Base-by-base conservation (phyloP, 2,113 vertebrate genomes). In the Calcarius ornatus region DNA sequence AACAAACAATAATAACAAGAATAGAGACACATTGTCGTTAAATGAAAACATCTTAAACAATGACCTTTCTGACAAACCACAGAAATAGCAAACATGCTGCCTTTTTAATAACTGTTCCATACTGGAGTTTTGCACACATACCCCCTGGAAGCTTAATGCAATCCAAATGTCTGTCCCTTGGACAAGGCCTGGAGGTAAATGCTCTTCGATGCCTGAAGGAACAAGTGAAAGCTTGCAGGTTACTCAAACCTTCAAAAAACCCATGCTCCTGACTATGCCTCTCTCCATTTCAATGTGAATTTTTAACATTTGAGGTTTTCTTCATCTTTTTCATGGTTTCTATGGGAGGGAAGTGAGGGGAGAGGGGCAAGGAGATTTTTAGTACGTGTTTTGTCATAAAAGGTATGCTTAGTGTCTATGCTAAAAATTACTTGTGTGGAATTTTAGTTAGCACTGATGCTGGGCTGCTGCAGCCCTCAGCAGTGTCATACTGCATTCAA, bases 51-150 rank as follows among this genome's bases (percentile, higher is more conserved):
- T 91, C 61, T 95, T 88, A 81, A 95, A 69, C 70, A 88, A 43
- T 86, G 92, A 88, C 92, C 72, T 93, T 94, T 96, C 93, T 93
- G 85, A 78, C 64, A 94, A 96, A 96, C 92, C 93, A 81, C 94
- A 96, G 59, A 86, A 94, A 79, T 2, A 90, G 88, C 68, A 94
- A 88, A 75, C 71, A 82, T 21, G 92, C 43, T 86, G 81, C 45
- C 31, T 77, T 86, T 78, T 94, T 25, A 73, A 76, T 77, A 94
- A 77, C 3, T 5, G 61, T 68, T 95, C 78, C 51, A 66, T 90
- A 54, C 47, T 88, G 38, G 27, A 86, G 38, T 68, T 73, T 81
- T 94, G 79, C 45, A 90, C 56, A 68, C 51, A 87, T 51, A 59
- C 40, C 64, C 85, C 79, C 80, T 81, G 76, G 85, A 92, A 93